These are phyloP conservation scores for Thunnus albacares DNA, from an alignment of 2,797 vertebrate species.

Conservation along the genomic window DNA sequence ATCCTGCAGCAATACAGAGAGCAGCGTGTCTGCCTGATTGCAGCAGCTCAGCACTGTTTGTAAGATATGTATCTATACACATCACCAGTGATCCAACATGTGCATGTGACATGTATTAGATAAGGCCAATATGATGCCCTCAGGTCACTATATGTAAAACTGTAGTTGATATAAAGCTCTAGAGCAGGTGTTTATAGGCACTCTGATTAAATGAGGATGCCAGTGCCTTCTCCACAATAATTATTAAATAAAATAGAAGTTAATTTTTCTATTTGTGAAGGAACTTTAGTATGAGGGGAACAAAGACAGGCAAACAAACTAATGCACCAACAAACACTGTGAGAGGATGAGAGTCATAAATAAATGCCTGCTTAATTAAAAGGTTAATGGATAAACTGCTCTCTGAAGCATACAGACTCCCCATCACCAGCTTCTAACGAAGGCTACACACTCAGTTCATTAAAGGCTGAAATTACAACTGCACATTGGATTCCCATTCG, in stretches of 20 bases:
- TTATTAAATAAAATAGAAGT: neutral
- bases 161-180: neutral
- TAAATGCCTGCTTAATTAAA: conserved; percentile 67
- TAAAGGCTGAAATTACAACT: conserved; percentile 65
- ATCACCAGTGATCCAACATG: neutral
- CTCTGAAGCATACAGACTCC: conserved; percentile 41
- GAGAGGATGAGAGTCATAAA: conserved; percentile 28
- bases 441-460: conserved; percentile 50
- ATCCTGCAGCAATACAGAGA: neutral
- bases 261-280: neutral
- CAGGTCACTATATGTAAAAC: neutral
- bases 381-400: conserved; percentile 54
- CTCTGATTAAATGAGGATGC: neutral
- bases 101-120: neutral
- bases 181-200: neutral
- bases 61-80: neutral
- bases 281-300: neutral
- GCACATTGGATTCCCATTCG: conserved; percentile 17
- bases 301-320: conserved; percentile 33
- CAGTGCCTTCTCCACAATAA: neutral
- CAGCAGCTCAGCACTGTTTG: neutral
- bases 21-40: neutral
- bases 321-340: conserved; percentile 26
- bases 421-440: conserved; percentile 48
- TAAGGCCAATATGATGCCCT: neutral